A percentile compares a stretch with the other conserved stretches of the same genome.
These are phyloP conservation scores for Oplegnathus fasciatus DNA, from an alignment of 2,113 vertebrate genomes.

Conservation along the genomic window DNA sequence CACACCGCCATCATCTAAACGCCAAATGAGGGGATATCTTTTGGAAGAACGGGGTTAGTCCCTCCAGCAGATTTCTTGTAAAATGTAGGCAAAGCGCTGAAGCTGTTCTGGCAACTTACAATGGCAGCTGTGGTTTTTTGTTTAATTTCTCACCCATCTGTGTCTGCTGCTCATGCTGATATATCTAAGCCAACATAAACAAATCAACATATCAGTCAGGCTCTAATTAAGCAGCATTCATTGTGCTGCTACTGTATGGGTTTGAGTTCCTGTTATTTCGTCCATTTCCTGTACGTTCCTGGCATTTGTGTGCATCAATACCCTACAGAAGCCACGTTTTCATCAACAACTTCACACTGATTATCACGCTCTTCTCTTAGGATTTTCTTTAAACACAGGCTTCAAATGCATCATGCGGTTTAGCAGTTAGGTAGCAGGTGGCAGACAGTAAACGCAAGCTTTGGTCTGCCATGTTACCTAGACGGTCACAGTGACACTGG, in stretches of 20 bases:
- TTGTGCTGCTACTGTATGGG: background rate
- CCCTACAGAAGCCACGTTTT: background rate
- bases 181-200: conserved; percentile 2
- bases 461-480: conserved; percentile 22
- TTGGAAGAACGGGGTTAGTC: background rate
- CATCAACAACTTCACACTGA: conserved; percentile 22
- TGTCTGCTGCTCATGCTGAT: background rate
- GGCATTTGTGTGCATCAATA: background rate
- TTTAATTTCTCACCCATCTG: conserved; percentile 16
- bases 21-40: background rate
- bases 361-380: conserved; percentile 10
- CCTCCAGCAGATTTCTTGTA: background rate
- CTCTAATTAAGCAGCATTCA: background rate
- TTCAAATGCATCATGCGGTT: conserved; percentile 25
- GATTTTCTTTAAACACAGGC: conserved; percentile 28
- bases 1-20: background rate
- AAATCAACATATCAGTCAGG: background rate
- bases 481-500: conserved; percentile 20
- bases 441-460: conserved; percentile 38
- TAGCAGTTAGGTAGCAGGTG: conserved; percentile 39
- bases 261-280: background rate
- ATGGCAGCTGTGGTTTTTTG: background rate
- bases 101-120: background rate
- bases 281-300: conserved; percentile 3
- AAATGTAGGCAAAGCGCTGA: background rate